Evolutionary conservation across 1,140 invertebrate genomes (phyloP), one percentile per base, ranked within the genome.

Genomic region (Campoletis sonorensis): DNA sequence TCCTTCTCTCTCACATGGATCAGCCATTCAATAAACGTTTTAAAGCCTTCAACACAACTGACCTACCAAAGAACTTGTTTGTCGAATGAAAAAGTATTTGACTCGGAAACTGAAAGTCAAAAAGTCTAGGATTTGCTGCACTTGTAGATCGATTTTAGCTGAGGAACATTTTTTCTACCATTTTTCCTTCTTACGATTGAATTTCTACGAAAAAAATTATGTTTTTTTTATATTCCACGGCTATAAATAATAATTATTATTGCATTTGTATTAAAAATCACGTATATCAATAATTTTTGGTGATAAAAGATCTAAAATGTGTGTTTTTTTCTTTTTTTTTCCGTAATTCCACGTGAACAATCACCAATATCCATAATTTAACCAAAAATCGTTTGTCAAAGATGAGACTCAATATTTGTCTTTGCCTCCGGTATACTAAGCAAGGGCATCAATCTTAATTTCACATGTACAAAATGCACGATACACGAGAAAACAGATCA

Each of bases 51-150:
- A 15, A 21, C 5, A 18, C 26, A 71, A 23, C 71, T 37, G 40
- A 49, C 33, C 30, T 33, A 67, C 4, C 21, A 67, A 23, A 67
- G 23, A 58, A n/a, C 64, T 68, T 68, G 33, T 73, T 73, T 73
- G 71, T 73, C 37, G 71, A 21, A 73, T 26, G 37, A 49, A 73
- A 49, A 73, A 23, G 40, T 73, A 73, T 73, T 73, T 40, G 71
- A 73, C 71, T 73, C 37, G 5, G 68, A 71, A 71, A 67, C 40
- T 37, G 45, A 51, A 26, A 73, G 71, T 73, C 71, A 73, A 73
- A 73, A 49, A 73, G 40, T 73, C 71, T n/a, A 4, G 71, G 40
- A 51, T 73, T 73, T 73, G 54, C 2, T 73, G 54, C 2, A 58
- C 54, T 58, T 27, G 61, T 67, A 1, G 61, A 1, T 13, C 23